Conservation (phyloP, 2,113 vertebrate genomes). For the Sminthopsis crassicaudata region DNA sequence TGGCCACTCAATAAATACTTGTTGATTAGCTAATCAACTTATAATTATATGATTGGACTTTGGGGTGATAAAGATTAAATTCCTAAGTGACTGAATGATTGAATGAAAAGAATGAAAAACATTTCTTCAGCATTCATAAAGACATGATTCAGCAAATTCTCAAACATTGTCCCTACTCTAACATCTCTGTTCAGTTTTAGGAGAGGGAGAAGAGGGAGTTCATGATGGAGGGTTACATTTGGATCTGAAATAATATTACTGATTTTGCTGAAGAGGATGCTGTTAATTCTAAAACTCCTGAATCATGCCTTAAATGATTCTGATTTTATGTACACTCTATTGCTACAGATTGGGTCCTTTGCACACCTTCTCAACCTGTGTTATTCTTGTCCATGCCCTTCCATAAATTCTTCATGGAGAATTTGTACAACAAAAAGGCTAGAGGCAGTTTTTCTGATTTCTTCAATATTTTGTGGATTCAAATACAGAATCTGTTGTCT, state of each 20-base stretch:
- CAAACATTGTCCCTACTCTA: not conserved
- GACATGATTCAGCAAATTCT: not conserved
- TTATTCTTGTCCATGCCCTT: not conserved
- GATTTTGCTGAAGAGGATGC: not conserved
- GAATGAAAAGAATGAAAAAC: too few species aligned
- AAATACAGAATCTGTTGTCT: not conserved
- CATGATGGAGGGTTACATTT: not conserved
- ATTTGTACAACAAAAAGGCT: not conserved
- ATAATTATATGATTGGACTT: too few species aligned
- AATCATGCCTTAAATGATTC: not conserved
- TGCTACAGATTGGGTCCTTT: not conserved
- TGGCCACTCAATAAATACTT: too few species aligned
- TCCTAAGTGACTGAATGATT: too few species aligned
- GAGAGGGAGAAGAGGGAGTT: not conserved
- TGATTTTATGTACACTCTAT: not conserved
- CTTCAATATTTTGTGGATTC: not conserved
- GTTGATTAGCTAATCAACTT: too few species aligned
- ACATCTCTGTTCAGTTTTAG: not conserved
- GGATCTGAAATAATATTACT: not conserved
- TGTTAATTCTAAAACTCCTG: not conserved
- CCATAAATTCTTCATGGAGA: not conserved
- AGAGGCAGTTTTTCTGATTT: not conserved
- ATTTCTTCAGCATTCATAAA: too few species aligned
- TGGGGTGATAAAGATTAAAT: too few species aligned
- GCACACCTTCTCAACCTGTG: not conserved